Evolutionary conservation across 1,140 invertebrate species (phyloP), one percentile per base, ranked within the genome.

Genomic region (Zaprionus taronus): DNA sequence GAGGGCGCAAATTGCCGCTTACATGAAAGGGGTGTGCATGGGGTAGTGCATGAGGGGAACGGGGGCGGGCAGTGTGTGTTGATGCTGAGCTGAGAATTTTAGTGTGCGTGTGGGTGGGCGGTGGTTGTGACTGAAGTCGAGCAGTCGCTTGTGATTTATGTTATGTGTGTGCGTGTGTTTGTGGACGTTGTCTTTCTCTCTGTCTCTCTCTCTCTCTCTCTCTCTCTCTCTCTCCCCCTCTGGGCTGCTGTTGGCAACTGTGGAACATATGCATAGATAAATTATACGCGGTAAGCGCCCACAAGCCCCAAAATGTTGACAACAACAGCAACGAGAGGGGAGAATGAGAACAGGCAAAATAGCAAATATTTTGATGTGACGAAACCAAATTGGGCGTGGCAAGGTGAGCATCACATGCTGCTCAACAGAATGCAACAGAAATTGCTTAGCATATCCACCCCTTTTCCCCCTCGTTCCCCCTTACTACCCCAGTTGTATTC

Each of bases 181-280:
- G 24, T 26, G 71, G 80, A 73, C 63, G 58, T 34, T 71, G 66
- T 78, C n/a, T 44, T 0, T 15, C 11, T 15, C 14, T 0, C 11
- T 36, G 2, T 2, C 34, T 14, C 14, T 12, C 3, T 36, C 9
- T 36, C 2, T 14, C 4, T n/a, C n/a, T n/a, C n/a, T n/a, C n/a
- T n/a, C n/a, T n/a, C n/a, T 36, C 12, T n/a, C n/a, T 17, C 15
- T 15, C 15, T 15, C 14, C 36, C 15, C 15, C 38, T 67, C 71
- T 57, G 24, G 77, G 63, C 77, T 78, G 70, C 49, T 89, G 73
- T 67, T 87, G 83, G 74, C 84, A 89, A 84, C 75, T 84, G 79
- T 22, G 76, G 82, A 90, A 90, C 85, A 89, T 89, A 89, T 89
- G 85, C 85, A 89, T 80, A 89, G 85, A 89, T 89, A 89, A 89